Conservation (phyloP, 2,113 vertebrate genomes). For the Callipepla squamata region DNA sequence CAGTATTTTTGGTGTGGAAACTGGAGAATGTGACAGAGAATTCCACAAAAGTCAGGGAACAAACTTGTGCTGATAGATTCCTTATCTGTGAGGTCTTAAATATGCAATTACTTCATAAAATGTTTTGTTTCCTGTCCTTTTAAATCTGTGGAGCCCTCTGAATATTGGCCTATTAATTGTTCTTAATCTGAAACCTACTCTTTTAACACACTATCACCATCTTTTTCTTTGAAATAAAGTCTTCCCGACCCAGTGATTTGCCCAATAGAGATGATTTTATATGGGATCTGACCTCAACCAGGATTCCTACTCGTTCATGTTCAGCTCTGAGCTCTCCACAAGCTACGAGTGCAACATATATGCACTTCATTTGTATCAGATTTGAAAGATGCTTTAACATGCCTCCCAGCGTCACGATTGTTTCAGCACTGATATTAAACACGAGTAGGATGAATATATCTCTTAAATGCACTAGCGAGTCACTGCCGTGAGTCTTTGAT, state of each 20-base stretch:
- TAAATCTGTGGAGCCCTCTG: background rate
- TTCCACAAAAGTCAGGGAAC: background rate
- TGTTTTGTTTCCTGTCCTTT: background rate
- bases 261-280: background rate
- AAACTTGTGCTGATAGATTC: background rate
- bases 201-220: background rate
- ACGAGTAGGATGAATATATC: conserved; percentile 42
- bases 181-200: fast-evolving
- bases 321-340: conserved; percentile 49
- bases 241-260: background rate
- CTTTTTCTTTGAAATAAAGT: background rate
- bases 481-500: conserved; percentile 59
- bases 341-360: conserved; percentile 31
- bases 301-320: conserved; percentile 20
- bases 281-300: background rate
- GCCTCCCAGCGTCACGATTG: conserved; percentile 55
- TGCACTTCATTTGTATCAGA: conserved; percentile 38
- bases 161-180: background rate
- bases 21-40: background rate
- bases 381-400: conserved; percentile 72
- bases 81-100: background rate
- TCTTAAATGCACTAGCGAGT: conserved; percentile 64
- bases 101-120: background rate
- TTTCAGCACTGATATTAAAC: conserved; percentile 59
- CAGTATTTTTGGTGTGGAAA: background rate